phyloP scores from a whole-genome alignment of 2,888 invertebrate genomes.

The Cheilosia urbana region DNA sequence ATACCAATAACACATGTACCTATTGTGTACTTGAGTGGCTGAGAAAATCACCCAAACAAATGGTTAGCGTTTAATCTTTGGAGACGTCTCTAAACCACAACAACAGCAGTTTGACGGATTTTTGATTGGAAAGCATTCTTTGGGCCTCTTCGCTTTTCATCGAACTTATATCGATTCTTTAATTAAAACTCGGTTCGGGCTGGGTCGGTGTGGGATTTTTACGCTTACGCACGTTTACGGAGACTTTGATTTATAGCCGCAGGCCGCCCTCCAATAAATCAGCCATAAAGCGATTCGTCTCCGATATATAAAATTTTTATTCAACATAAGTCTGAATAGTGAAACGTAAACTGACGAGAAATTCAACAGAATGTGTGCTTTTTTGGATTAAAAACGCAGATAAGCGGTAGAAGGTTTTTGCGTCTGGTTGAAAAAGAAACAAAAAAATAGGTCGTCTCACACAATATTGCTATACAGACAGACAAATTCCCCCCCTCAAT shows the following conservation, averaged over 20 bases:
- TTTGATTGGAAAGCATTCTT: background rate
- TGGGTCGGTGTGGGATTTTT: background rate
- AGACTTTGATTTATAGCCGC: slow-evolving; percentile 57
- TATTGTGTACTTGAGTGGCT: background rate
- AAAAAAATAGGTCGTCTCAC: slow-evolving; percentile 21
- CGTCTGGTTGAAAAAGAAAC: background rate
- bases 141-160: slow-evolving; percentile 7
- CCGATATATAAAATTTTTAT: background rate
- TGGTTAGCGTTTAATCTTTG: background rate
- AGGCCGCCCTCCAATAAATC: slow-evolving; percentile 70
- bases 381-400: slow-evolving; percentile 34
- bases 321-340: slow-evolving; percentile 35
- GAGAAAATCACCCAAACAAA: slow-evolving; percentile 9
- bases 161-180: slow-evolving; percentile 43
- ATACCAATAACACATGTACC: background rate
- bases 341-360: slow-evolving; percentile 42
- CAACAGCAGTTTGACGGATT: background rate
- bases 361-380: slow-evolving; percentile 35
- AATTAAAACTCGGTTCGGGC: slow-evolving; percentile 45
- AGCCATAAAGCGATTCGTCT: slow-evolving; percentile 59
- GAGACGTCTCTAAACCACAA: background rate
- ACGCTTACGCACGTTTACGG: background rate
- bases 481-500: background rate
- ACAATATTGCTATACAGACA: background rate
- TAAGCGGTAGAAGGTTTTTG: slow-evolving; percentile 14